Conservation (phyloP, 2,113 vertebrate species). For the Symphodus melops region DNA sequence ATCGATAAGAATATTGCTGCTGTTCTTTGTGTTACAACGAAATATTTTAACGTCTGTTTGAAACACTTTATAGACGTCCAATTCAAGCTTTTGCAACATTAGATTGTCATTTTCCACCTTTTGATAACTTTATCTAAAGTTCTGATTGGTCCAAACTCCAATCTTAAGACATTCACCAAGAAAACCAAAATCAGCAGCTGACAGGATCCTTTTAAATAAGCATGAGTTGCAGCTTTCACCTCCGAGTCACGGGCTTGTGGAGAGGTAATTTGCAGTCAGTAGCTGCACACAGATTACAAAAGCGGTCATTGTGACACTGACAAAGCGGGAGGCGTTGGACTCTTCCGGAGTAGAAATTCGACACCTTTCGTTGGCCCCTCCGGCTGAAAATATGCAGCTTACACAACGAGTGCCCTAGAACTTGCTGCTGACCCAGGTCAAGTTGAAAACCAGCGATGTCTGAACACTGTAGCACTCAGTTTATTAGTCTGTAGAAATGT, state of each 20-base stretch:
- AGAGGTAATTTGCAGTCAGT: slow-evolving; percentile 6
- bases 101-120: not conserved
- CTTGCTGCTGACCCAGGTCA: not conserved
- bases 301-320: slow-evolving; percentile 28
- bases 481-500: not conserved
- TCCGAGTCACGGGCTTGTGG: not conserved
- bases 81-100: not conserved
- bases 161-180: not conserved
- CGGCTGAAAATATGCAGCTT: slow-evolving; percentile 36
- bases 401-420: slow-evolving; percentile 5
- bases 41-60: not conserved
- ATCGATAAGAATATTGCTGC: not conserved
- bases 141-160: not conserved
- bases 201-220: not conserved
- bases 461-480: not conserved
- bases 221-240: not conserved
- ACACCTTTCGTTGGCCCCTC: slow-evolving; percentile 49
- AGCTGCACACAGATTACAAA: slow-evolving; percentile 9
- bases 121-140: not conserved
- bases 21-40: not conserved
- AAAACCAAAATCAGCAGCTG: not conserved
- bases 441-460: not conserved
- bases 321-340: slow-evolving; percentile 28
- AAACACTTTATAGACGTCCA: not conserved
- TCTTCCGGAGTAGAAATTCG: slow-evolving; percentile 53